These are phyloP conservation scores for Zygaena filipendulae DNA, from an alignment of 2,888 invertebrate species.

Conservation along the genomic window DNA sequence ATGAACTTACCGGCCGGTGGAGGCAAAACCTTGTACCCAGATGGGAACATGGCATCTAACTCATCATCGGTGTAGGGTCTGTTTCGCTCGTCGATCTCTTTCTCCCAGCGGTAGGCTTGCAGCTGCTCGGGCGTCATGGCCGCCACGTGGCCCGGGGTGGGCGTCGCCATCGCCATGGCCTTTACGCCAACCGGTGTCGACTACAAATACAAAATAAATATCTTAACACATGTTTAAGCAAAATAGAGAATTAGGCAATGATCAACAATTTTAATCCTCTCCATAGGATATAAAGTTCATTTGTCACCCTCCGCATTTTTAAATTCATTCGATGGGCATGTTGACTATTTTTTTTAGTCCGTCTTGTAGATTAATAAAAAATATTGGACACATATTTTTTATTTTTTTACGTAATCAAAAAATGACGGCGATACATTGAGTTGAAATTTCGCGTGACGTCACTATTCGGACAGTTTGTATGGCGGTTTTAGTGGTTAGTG, in stretches of 20 bases:
- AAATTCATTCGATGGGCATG: too few species aligned
- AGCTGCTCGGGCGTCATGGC: slow-evolving; percentile 99
- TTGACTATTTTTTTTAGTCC: too few species aligned
- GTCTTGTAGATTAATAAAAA: too few species aligned
- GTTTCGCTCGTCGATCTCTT: slow-evolving; percentile 98
- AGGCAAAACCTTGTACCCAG: slow-evolving; percentile 96
- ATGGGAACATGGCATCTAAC: slow-evolving; percentile 96
- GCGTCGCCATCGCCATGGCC: slow-evolving; percentile 99
- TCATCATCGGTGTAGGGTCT: slow-evolving; percentile 97
- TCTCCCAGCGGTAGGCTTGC: slow-evolving; percentile 97
- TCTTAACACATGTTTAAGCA: not conserved
- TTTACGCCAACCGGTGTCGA: slow-evolving; percentile 90
- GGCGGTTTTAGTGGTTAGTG: too few species aligned
- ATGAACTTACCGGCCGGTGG: slow-evolving; percentile 84
- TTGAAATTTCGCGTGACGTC: too few species aligned
- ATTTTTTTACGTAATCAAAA: too few species aligned
- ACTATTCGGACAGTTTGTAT: too few species aligned
- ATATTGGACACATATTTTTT: too few species aligned
- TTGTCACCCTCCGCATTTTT: too few species aligned
- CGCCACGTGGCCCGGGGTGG: slow-evolving; percentile 94
- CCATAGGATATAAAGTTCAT: too few species aligned
- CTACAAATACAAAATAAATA: slow-evolving; percentile 21
- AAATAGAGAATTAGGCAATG: not conserved
- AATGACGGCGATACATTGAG: too few species aligned
- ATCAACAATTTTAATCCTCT: too few species aligned